Evolutionary conservation across 53 echinoderm and acorn worm species (phyloP).

Genomic region (Apostichopus leukothele): DNA sequence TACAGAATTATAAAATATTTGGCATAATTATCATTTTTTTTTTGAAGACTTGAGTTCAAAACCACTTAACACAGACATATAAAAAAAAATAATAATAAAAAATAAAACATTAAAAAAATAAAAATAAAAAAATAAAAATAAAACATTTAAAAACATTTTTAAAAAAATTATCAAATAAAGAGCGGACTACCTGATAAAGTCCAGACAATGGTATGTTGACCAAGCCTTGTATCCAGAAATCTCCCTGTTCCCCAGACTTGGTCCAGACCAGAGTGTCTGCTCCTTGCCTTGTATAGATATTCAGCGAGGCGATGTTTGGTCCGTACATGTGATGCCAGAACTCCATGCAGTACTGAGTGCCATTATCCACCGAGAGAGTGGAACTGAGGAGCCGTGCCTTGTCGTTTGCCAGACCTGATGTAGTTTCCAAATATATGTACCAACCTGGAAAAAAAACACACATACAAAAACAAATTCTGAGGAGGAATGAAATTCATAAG

Average conservation of each 20-base stretch:
- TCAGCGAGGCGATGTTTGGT: conserved; percentile 60
- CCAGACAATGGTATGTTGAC: conserved; percentile 26
- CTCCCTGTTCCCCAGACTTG: conserved; percentile 8
- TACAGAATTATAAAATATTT: no score
- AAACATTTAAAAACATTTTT: no score
- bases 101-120: no score
- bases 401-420: conserved; percentile 43
- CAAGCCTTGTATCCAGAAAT: conserved; percentile 10
- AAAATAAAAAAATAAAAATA: no score
- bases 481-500: fast-evolving
- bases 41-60: no score
- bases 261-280: conserved; percentile 16
- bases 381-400: conserved; percentile 53
- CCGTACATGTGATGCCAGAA: conserved; percentile 92
- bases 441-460: conserved; percentile 46
- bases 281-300: conserved; percentile 29
- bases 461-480: no score
- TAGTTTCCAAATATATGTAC: conserved; percentile 67
- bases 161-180: no score
- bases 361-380: conserved; percentile 19
- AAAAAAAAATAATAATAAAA: no score
- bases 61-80: no score
- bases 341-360: conserved; percentile 67
- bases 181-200: not conserved
- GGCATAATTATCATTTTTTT: no score